A percentile compares a stretch with the other conserved stretches of the same genome.
Evolutionary conservation across 2,113 vertebrate genomes (phyloP).

Genomic region (Hemichromis elongatus): DNA sequence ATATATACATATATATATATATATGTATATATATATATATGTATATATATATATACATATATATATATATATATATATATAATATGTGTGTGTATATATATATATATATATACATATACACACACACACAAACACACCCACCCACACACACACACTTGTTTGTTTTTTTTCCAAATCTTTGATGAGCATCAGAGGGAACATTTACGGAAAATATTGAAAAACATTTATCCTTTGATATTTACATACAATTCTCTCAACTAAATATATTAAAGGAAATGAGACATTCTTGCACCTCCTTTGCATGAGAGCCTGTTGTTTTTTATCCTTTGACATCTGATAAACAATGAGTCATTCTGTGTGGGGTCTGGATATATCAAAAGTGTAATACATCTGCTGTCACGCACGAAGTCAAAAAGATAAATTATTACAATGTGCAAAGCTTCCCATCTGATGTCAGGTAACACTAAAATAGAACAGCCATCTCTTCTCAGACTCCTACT

Average conservation of each 20-base stretch:
- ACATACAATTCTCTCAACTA: not conserved
- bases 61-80: too few relatives aligned
- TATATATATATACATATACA: too few relatives aligned
- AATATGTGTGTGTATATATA: too few relatives aligned
- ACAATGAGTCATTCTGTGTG: not conserved
- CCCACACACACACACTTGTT: too few relatives aligned
- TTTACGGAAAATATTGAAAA: not conserved
- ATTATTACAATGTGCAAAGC: not conserved
- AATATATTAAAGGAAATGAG: not conserved
- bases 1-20: not conserved
- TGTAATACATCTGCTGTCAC: not conserved
- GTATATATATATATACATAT: too few relatives aligned
- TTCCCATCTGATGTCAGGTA: not conserved
- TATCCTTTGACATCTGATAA: not conserved
- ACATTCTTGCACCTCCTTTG: not conserved
- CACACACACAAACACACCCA: too few relatives aligned
- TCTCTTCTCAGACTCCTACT: slow-evolving; percentile 1
- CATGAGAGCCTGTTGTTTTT: not conserved
- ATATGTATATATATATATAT: fast-evolving
- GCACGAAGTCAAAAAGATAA: not conserved
- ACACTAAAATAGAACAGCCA: slow-evolving; percentile 10
- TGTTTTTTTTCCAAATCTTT: too few relatives aligned
- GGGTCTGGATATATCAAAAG: not conserved
- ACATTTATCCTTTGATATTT: not conserved
- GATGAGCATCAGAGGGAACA: not conserved